Evolutionary conservation across 2,888 invertebrate genomes (phyloP), one percentile per base, ranked within the genome.

Genomic region (Chrysolina haemoptera): DNA sequence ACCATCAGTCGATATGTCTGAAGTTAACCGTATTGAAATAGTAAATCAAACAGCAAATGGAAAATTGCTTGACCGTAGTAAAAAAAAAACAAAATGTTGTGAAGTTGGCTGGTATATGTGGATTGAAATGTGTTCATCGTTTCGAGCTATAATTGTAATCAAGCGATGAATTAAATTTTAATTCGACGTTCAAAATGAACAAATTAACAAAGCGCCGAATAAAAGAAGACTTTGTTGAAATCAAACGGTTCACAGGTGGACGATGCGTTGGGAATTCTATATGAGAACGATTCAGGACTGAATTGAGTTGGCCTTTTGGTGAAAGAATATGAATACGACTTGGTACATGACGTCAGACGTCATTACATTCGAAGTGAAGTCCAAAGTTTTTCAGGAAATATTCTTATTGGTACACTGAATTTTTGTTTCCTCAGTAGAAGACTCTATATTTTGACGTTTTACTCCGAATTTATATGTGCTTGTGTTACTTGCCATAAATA

Each of bases 141-240:
- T 59, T 59, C 55, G 22, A 59, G 22, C 55, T n/a, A n/a, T 59
- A 22, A 59, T 59, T 59, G 22, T 59, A 59, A 22, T 59, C 55
- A 59, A 59, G 55, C 55, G 22, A 59, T 59, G 55, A 27, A 59
- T 59, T 59, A 59, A 22, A 27, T 27, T 59, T 59, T 59, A 22
- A 59, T 59, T 20, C 22, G n/a, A 59, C 55, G 22, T 59, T 59
- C 20, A 20, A 59, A 59, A 59, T 59, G 55, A 59, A 9, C 20
- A 27, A 14, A 59, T 59, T 20, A 59, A 59, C 55, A 22, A 27
- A 27, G 27, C 22, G 59, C 14, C 59, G 59, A 59, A 12, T 14
- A 27, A 59, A 27, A 59, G 22, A 27, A 22, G 27, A 20, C 12
- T 59, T 22, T n/a, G 50, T 59, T 14, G 20, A 11, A 20, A 27